These are phyloP conservation scores for Agonopterix subpropinquella DNA, from an alignment of 2,888 invertebrate genomes.

Conservation along the genomic window DNA sequence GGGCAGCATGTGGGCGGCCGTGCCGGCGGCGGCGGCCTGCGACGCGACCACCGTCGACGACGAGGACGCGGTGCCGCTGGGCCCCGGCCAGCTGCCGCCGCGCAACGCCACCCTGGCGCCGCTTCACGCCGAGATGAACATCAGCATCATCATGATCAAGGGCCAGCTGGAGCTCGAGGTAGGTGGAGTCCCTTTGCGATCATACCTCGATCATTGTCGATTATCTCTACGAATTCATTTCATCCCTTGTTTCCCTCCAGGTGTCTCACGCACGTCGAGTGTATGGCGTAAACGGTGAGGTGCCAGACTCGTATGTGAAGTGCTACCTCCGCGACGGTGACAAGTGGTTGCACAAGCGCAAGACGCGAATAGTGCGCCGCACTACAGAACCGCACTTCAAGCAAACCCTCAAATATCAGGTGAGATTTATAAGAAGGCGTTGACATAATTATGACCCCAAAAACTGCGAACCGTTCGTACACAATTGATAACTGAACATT, in stretches of 20 bases:
- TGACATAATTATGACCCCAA: no score
- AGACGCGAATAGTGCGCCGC: conserved; percentile 89
- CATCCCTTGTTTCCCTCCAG: conserved; percentile 19
- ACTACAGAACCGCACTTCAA: conserved; percentile 90
- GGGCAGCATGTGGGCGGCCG: conserved; percentile 74
- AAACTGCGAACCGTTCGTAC: no score
- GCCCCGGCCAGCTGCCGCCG: conserved; percentile 89
- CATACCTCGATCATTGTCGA: no score
- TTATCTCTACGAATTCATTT: no score
- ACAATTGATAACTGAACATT: no score
- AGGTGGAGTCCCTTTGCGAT: conserved; percentile 8
- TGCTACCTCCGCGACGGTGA: conserved; percentile 94
- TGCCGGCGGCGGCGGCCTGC: conserved; percentile 54
- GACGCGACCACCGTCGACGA: conserved; percentile 47
- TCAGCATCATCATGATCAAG: conserved; percentile 92
- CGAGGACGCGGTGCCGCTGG: conserved; percentile 78
- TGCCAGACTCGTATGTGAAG: conserved; percentile 94
- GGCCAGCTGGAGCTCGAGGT: conserved; percentile 93
- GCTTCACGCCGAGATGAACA: conserved; percentile 87
- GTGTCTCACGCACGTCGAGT: conserved; percentile 66
- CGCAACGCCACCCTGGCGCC: conserved; percentile 82
- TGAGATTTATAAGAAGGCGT: conserved; percentile 9
- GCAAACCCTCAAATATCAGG: conserved; percentile 91
- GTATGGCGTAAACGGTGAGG: conserved; percentile 79
- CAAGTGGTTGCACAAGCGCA: conserved; percentile 92